A percentile compares a stretch with the other conserved stretches of the same genome.
These are phyloP conservation scores for Crocodylus rhombifer DNA, from an alignment of 2,797 vertebrate genomes.

Conservation along the genomic window DNA sequence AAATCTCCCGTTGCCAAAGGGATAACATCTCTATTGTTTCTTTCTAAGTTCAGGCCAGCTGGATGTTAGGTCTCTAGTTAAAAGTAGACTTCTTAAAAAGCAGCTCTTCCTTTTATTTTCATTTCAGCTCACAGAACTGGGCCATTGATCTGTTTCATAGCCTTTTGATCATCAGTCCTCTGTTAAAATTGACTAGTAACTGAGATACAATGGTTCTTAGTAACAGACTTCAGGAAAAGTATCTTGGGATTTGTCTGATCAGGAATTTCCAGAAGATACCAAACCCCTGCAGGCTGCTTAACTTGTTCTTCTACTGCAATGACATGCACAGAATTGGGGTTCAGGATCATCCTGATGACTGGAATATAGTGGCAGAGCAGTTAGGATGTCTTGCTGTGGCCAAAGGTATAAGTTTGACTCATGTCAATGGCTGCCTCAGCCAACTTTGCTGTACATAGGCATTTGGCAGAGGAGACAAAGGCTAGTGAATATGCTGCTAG, in stretches of 20 bases:
- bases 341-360: no score
- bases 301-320: background rate
- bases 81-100: background rate
- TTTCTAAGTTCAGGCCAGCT: background rate
- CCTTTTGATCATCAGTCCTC: background rate
- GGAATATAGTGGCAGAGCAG: no score
- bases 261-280: background rate
- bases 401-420: no score
- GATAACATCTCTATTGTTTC: background rate
- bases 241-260: background rate
- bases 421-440: no score
- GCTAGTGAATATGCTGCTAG: no score
- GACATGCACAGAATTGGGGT: background rate
- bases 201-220: background rate
- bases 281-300: background rate
- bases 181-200: background rate
- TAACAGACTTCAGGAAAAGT: background rate
- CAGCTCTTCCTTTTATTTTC: background rate
- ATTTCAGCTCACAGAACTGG: background rate
- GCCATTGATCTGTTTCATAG: background rate
- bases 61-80: accelerated
- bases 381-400: no score
- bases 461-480: no score
- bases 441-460: no score
- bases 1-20: background rate